These are phyloP conservation scores for Morpho deidamia DNA, from an alignment of 2,888 invertebrate genomes.

Conservation along the genomic window DNA sequence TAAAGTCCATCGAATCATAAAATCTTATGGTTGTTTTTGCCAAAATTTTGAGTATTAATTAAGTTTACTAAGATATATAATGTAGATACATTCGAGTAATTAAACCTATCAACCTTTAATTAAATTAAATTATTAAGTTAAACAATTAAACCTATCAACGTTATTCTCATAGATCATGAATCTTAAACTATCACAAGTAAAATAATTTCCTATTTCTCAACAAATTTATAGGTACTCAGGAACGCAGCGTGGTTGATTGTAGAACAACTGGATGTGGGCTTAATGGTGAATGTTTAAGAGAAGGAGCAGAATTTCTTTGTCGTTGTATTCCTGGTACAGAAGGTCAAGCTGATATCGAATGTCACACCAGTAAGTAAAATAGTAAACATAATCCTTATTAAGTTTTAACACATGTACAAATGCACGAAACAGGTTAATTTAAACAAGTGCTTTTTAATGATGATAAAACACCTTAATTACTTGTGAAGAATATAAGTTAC, in stretches of 20 bases:
- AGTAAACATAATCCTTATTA: constrained; percentile 5
- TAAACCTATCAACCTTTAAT: too few species aligned
- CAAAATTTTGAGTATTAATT: too few species aligned
- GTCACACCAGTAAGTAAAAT: constrained; percentile 76
- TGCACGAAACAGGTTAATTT: constrained; percentile 50
- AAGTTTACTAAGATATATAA: too few species aligned
- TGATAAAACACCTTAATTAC: not conserved
- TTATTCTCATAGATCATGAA: too few species aligned
- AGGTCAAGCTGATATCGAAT: constrained; percentile 85
- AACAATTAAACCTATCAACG: too few species aligned
- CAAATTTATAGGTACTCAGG: constrained; percentile 68
- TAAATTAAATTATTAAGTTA: too few species aligned
- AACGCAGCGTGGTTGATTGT: constrained; percentile 84
- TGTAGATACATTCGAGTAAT: too few species aligned
- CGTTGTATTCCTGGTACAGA: constrained; percentile 86
- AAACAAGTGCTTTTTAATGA: not conserved
- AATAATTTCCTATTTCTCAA: not conserved
- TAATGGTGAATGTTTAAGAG: constrained; percentile 91
- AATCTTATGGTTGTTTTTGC: too few species aligned
- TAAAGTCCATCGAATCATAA: too few species aligned
- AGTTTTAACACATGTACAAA: constrained; percentile 65
- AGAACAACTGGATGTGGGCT: constrained; percentile 90
- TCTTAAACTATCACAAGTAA: too few species aligned
- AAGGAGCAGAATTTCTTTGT: constrained; percentile 90
- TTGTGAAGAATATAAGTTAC: too few species aligned